phyloP scores from a whole-genome alignment of 1,140 invertebrate species.

The Chironomus tepperi region DNA sequence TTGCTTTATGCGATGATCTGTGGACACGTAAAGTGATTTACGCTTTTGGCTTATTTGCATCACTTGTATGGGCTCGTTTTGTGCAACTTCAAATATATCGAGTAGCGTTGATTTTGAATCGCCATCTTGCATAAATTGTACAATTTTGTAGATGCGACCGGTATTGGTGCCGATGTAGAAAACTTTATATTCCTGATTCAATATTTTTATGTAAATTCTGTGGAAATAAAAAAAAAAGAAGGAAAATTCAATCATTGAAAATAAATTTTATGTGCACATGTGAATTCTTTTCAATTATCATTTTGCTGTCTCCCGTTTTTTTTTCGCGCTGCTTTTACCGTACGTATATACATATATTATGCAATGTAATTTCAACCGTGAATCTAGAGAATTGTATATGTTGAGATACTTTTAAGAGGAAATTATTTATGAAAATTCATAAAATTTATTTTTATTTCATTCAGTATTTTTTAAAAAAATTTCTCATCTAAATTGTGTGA shows the following conservation, averaged over 20 bases:
- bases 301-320: background rate
- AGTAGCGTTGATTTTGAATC: slow-evolving; percentile 59
- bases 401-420: too few species aligned
- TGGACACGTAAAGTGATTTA: slow-evolving; percentile 65
- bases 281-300: slow-evolving; percentile 14
- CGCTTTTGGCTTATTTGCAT: slow-evolving; percentile 62
- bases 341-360: too few species aligned
- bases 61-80: slow-evolving; percentile 61
- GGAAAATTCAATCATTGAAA: background rate
- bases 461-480: too few species aligned
- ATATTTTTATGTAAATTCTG: slow-evolving; percentile 39
- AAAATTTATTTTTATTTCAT: too few species aligned
- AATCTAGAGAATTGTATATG: too few species aligned
- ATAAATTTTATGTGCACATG: background rate
- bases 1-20: slow-evolving; percentile 64
- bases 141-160: slow-evolving; percentile 71
- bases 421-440: too few species aligned
- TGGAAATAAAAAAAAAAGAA: background rate
- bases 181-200: slow-evolving; percentile 58
- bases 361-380: too few species aligned
- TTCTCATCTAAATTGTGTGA: too few species aligned
- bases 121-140: slow-evolving; percentile 54
- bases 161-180: slow-evolving; percentile 72
- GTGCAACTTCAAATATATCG: slow-evolving; percentile 65
- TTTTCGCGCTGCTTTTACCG: too few species aligned